Evolutionary conservation across 1,140 invertebrate species (phyloP).

Genomic region (Elymnias hypermnestra): DNA sequence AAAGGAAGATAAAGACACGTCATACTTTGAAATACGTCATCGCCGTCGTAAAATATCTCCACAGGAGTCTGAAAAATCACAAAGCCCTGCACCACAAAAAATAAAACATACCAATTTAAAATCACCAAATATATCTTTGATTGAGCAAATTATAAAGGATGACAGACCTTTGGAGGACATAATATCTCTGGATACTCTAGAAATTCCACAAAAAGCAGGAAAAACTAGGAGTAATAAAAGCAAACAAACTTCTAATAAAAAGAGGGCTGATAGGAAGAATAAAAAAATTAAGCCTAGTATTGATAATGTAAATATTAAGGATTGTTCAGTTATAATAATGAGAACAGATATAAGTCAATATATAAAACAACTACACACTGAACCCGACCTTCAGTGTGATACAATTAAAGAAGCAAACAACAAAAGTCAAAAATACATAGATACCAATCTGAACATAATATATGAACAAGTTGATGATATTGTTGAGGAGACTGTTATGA

Average conservation of each 20-base stretch:
- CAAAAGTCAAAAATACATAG: constrained; percentile 1
- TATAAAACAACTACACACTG: constrained; percentile 9
- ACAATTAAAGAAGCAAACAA: too few species aligned
- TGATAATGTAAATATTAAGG: constrained; percentile 30
- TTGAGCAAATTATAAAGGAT: constrained; percentile 64
- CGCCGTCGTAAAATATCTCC: constrained; percentile 27
- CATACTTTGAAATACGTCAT: constrained; percentile 27
- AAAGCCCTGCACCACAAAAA: constrained; percentile 28
- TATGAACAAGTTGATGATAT: constrained; percentile 9
- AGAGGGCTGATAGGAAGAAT: constrained; percentile 9
- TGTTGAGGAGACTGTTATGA: constrained; percentile 33
- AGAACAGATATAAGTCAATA: constrained; percentile 43
- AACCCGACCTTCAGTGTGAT: too few species aligned
- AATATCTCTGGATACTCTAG: constrained; percentile 58
- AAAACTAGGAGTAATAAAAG: constrained; percentile 32
- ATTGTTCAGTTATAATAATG: constrained; percentile 48
- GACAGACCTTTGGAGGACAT: constrained; percentile 63
- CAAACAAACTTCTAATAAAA: constrained; percentile 34
- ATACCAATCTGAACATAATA: neutral
- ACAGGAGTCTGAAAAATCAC: constrained; percentile 25
- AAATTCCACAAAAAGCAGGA: constrained; percentile 27
- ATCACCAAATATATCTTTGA: constrained; percentile 56
- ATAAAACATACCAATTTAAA: constrained; percentile 37
- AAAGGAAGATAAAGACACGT: constrained; percentile 20
- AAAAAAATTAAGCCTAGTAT: constrained; percentile 4